Evolutionary conservation across 2,113 vertebrate genomes (phyloP).

Genomic region (Heterochromis multidens): DNA sequence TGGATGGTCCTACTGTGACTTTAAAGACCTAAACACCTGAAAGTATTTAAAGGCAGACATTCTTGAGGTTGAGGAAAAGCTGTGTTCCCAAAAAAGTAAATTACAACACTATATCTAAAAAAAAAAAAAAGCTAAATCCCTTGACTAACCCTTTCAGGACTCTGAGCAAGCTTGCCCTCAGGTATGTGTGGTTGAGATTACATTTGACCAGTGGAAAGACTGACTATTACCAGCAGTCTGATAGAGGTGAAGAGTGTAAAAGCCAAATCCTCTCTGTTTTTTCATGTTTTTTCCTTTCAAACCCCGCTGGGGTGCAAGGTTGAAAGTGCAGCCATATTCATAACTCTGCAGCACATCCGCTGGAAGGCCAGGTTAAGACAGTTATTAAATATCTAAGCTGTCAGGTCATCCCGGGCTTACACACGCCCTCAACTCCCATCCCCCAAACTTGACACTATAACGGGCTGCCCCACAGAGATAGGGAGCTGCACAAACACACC

Average conservation of each 20-base stretch:
- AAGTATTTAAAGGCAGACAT: not conserved
- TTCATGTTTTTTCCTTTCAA: not conserved
- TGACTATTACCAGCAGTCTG: slow-evolving; percentile 8
- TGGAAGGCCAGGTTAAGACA: slow-evolving; percentile 44
- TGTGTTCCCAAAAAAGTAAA: not conserved
- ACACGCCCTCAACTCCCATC: not conserved
- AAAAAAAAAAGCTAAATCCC: not conserved
- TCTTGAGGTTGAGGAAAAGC: not conserved
- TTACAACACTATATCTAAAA: not conserved
- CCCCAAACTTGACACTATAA: slow-evolving; percentile 9
- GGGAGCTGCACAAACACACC: slow-evolving; percentile 21
- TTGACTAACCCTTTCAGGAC: not conserved
- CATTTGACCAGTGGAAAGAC: not conserved
- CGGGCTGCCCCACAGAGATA: slow-evolving; percentile 45
- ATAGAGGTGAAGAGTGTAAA: slow-evolving; percentile 19
- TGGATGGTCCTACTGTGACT: not conserved
- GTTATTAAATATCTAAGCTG: slow-evolving; percentile 61
- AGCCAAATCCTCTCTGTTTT: not conserved
- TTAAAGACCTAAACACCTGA: not conserved
- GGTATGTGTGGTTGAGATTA: not conserved
- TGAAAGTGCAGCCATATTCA: slow-evolving; percentile 7
- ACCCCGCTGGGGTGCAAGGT: not conserved
- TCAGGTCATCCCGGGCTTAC: slow-evolving; percentile 32
- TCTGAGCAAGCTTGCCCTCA: not conserved
- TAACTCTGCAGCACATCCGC: not conserved